Conservation (phyloP, 2,888 invertebrate species). For the Scaeva pyrastri region DNA sequence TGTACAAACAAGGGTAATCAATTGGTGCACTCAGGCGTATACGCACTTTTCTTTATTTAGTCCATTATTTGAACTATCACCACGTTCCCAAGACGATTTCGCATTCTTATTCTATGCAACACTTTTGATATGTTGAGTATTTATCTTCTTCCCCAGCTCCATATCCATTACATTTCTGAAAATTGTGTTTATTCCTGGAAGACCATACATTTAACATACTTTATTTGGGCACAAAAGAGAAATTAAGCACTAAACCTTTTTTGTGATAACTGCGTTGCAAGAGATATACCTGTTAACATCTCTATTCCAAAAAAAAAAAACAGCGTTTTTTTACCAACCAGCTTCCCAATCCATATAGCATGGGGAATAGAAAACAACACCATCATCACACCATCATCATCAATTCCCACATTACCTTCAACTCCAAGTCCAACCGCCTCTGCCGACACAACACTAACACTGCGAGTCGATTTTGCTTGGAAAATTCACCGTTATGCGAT, state of each 20-base stretch:
- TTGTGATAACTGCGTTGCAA: conserved; percentile 6
- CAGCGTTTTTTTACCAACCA: conserved; percentile 9
- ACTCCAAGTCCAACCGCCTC: neutral
- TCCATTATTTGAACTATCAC: too few relatives aligned
- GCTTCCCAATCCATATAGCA: conserved; percentile 22
- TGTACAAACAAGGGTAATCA: too few relatives aligned
- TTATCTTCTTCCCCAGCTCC: too few relatives aligned
- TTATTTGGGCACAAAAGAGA: conserved; percentile 56
- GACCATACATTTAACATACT: neutral
- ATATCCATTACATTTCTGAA: neutral
- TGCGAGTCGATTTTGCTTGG: conserved; percentile 7
- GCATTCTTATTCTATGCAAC: too few relatives aligned
- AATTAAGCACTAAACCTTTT: conserved; percentile 48
- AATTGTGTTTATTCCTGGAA: neutral
- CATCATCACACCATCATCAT: conserved; percentile 71
- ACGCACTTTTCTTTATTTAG: too few relatives aligned
- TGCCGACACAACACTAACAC: conserved; percentile 8
- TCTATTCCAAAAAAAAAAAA: conserved; percentile 39
- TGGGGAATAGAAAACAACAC: conserved; percentile 35
- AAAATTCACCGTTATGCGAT: conserved; percentile 62
- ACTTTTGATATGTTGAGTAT: too few relatives aligned
- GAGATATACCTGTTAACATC: conserved; percentile 57
- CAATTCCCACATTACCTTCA: conserved; percentile 67
- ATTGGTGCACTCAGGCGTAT: too few relatives aligned
- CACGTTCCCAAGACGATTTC: too few relatives aligned